Percentiles rank a stretch among this genome's conserved stretches.
phyloP scores from a whole-genome alignment of 2,888 invertebrate genomes.

The Agriopis marginaria region DNA sequence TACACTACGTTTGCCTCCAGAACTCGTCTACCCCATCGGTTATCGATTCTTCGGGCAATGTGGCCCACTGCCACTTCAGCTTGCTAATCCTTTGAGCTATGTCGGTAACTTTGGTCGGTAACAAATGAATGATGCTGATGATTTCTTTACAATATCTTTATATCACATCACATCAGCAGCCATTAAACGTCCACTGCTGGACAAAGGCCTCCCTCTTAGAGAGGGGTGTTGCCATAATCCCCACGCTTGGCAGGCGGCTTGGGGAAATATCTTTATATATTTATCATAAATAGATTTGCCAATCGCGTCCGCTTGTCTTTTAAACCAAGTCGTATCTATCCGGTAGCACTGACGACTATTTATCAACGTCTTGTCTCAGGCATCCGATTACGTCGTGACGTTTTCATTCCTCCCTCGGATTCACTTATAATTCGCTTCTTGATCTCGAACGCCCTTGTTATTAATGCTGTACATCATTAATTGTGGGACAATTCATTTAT shows the following conservation, averaged over 20 bases:
- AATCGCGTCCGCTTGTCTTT: conserved; percentile 36
- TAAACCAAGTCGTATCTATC: conserved; percentile 30
- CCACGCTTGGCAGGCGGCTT: too few relatives aligned
- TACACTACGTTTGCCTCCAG: too few relatives aligned
- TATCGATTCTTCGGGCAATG: too few relatives aligned
- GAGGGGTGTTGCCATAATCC: too few relatives aligned
- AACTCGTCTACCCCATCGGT: too few relatives aligned
- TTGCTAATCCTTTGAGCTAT: too few relatives aligned
- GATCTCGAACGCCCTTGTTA: conserved; percentile 67
- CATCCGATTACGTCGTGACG: conserved; percentile 82
- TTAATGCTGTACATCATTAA: conserved; percentile 79
- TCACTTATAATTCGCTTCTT: conserved; percentile 82
- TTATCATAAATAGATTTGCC: not conserved
- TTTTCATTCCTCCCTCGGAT: conserved; percentile 76
- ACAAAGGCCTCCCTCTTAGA: too few relatives aligned
- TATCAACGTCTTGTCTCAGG: conserved; percentile 78
- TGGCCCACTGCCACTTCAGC: too few relatives aligned
- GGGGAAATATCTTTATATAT: not conserved
- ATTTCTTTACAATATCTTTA: not conserved
- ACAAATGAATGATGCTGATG: too few relatives aligned
- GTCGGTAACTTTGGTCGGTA: too few relatives aligned
- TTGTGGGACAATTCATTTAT: conserved; percentile 58
- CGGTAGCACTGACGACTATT: conserved; percentile 67
- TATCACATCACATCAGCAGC: too few relatives aligned
- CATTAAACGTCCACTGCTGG: too few relatives aligned